Evolutionary conservation across 2,888 invertebrate species (phyloP).

Genomic region (Mayetiola destructor): DNA sequence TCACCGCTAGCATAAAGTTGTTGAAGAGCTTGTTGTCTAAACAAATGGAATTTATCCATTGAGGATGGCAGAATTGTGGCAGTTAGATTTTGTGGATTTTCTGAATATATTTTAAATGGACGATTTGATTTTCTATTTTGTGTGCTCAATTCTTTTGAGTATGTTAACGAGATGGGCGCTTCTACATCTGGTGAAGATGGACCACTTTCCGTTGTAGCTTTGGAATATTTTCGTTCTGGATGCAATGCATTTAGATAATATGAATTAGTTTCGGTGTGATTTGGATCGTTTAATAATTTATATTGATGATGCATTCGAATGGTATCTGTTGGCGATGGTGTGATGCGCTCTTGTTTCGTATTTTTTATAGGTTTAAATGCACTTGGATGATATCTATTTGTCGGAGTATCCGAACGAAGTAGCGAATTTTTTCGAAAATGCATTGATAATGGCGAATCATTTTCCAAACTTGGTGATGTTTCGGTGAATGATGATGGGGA

Average conservation of each 20-base stretch:
- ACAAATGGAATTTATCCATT: slow-evolving; percentile 56
- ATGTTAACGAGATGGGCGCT: background rate
- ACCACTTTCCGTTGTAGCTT: background rate
- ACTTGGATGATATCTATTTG: slow-evolving; percentile 4
- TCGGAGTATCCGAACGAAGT: background rate
- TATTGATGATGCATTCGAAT: background rate
- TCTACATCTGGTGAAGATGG: slow-evolving; percentile 8
- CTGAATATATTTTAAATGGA: slow-evolving; percentile 59
- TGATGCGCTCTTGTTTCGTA: background rate
- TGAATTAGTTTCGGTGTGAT: background rate
- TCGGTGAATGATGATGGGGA: slow-evolving; percentile 30
- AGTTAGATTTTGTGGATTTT: slow-evolving; percentile 51
- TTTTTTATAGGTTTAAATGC: no score
- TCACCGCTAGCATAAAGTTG: slow-evolving; percentile 49
- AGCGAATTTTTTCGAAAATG: background rate
- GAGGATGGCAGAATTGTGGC: slow-evolving; percentile 42
- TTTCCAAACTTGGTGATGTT: slow-evolving; percentile 24
- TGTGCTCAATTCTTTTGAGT: background rate
- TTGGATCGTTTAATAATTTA: background rate
- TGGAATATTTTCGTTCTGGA: no score
- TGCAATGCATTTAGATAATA: background rate
- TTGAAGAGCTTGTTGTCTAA: slow-evolving; percentile 50
- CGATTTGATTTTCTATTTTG: slow-evolving; percentile 36
- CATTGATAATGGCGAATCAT: slow-evolving; percentile 18
- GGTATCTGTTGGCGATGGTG: background rate